Conservation (phyloP, 2,113 vertebrate species). For the Brachionichthys hirsutus region DNA sequence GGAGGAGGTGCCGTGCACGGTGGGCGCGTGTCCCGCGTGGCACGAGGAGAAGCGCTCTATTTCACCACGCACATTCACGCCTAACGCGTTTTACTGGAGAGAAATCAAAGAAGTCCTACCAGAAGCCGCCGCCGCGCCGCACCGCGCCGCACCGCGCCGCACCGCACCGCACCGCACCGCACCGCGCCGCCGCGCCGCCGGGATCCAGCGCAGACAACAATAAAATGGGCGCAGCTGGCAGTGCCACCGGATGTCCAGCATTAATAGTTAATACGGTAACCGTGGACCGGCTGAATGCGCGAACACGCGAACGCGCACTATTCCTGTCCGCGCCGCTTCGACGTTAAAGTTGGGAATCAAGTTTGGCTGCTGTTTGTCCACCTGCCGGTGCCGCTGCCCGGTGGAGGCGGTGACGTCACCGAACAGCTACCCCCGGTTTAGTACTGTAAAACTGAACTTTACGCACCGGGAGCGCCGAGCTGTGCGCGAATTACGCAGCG, state of each 20-base stretch:
- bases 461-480: no score
- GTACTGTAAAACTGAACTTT: no score
- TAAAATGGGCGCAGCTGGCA: slow-evolving; percentile 76
- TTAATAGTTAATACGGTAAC: slow-evolving; percentile 64
- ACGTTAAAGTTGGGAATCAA: no score
- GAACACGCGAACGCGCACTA: no score
- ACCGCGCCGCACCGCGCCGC: slow-evolving; percentile 21
- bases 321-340: slow-evolving; percentile 8
- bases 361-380: no score
- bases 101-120: slow-evolving; percentile 30
- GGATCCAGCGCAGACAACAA: slow-evolving; percentile 65
- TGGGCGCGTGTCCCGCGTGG: slow-evolving; percentile 64
- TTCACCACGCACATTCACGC: slow-evolving; percentile 8
- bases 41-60: slow-evolving; percentile 7
- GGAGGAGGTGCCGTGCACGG: slow-evolving; percentile 47
- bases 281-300: no score
- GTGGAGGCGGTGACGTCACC: no score
- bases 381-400: no score
- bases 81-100: background rate
- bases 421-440: no score
- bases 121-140: slow-evolving; percentile 21
- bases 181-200: slow-evolving; percentile 21
- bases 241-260: slow-evolving; percentile 75
- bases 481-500: background rate
- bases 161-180: no score